Conservation (phyloP, 2,888 invertebrate genomes). For the Conchocele bisecta region DNA sequence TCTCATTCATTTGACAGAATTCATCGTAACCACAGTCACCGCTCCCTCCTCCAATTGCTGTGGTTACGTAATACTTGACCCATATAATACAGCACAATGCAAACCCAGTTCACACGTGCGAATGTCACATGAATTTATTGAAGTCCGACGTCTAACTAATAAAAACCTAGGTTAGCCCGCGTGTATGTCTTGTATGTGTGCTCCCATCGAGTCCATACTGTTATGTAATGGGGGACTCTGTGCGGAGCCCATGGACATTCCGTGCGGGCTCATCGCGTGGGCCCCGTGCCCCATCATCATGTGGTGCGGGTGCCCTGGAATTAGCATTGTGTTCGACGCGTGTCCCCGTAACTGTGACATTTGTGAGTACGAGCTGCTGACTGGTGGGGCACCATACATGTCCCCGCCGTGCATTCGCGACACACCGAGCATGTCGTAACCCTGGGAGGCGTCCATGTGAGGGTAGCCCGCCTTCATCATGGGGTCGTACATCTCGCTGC, state of each 20-base stretch:
- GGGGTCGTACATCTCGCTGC: constrained; percentile 78
- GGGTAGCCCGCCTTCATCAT: constrained; percentile 78
- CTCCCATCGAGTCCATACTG: constrained; percentile 80
- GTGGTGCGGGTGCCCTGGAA: constrained; percentile 84
- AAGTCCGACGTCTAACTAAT: constrained; percentile 5
- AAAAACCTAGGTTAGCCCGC: constrained; percentile 68
- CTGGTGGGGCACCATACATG: constrained; percentile 81
- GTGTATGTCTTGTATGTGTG: constrained; percentile 82
- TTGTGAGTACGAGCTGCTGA: constrained; percentile 81
- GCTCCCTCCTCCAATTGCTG: too few species aligned
- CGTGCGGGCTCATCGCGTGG: constrained; percentile 82
- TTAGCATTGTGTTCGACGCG: constrained; percentile 84
- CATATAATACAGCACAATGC: too few species aligned
- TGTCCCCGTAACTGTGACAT: constrained; percentile 83
- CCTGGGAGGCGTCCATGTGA: constrained; percentile 75
- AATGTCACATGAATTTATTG: constrained; percentile 18
- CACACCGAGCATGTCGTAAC: constrained; percentile 74
- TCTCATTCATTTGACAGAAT: too few species aligned
- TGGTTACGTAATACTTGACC: too few species aligned
- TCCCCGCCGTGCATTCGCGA: constrained; percentile 78
- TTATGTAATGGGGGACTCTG: constrained; percentile 83
- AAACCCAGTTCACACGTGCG: too few species aligned
- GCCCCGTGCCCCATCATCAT: constrained; percentile 84
- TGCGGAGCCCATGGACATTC: constrained; percentile 81
- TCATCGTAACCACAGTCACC: too few species aligned